Conservation (phyloP, 2,113 vertebrate genomes). For the Lepisosteus osseus region DNA sequence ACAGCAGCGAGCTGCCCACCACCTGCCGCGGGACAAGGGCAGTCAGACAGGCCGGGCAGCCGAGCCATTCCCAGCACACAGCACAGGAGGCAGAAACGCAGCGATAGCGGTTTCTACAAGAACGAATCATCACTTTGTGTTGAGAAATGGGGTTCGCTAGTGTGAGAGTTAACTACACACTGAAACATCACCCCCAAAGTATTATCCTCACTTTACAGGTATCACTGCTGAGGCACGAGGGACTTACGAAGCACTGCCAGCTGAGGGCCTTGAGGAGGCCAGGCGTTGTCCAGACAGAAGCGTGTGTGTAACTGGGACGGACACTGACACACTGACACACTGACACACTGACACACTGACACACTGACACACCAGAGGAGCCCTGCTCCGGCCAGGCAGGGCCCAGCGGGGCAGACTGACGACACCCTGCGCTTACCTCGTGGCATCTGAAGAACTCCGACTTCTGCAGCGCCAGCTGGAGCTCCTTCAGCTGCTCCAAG, state of each 20-base stretch:
- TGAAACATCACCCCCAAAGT: not conserved
- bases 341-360: too few relatives aligned
- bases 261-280: too few relatives aligned
- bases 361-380: too few relatives aligned
- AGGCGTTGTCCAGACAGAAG: too few relatives aligned
- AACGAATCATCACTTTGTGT: too few relatives aligned
- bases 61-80: not conserved
- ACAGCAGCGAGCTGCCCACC: constrained; percentile 85
- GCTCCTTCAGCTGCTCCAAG: constrained; percentile 66
- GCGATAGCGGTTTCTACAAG: too few relatives aligned
- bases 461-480: constrained; percentile 68
- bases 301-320: too few relatives aligned
- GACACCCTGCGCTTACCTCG: constrained; percentile 65
- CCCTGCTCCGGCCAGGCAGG: not conserved
- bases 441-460: constrained; percentile 81
- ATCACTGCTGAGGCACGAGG: too few relatives aligned
- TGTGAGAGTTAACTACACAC: not conserved
- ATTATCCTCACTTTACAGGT: too few relatives aligned
- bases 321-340: too few relatives aligned
- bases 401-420: not conserved
- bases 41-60: not conserved
- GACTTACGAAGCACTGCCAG: too few relatives aligned
- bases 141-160: too few relatives aligned
- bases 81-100: not conserved
- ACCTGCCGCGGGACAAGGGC: constrained; percentile 59